phyloP scores from a whole-genome alignment of 2,113 vertebrate genomes.

The Neolamprologus toae region DNA sequence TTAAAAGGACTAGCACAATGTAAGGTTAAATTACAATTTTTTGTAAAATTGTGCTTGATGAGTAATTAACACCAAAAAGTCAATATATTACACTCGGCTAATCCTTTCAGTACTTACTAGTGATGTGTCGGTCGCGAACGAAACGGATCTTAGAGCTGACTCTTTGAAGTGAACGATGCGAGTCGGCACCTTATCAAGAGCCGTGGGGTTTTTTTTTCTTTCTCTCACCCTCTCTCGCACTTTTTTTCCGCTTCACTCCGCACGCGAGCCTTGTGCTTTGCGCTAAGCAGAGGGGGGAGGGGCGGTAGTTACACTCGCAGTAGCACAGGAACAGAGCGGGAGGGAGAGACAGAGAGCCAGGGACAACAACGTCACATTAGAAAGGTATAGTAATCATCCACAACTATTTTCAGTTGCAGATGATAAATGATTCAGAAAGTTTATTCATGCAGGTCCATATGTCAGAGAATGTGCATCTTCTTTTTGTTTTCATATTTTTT shows the following conservation, averaged over 20 bases:
- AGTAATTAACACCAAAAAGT: background rate
- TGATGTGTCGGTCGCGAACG: background rate
- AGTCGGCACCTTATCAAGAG: fast-evolving
- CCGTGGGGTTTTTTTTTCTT: fast-evolving
- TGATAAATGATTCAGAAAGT: too few relatives aligned
- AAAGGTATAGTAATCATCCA: too few relatives aligned
- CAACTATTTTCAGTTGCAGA: too few relatives aligned
- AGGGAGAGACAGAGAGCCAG: background rate
- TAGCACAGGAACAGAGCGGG: background rate
- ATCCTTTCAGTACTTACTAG: background rate
- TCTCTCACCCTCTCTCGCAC: background rate
- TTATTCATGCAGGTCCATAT: too few relatives aligned
- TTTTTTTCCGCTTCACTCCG: background rate
- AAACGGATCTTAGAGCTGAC: fast-evolving
- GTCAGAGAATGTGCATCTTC: fast-evolving
- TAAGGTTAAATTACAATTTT: background rate
- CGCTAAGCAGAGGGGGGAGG: background rate
- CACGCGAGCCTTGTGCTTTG: fast-evolving
- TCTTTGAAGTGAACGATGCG: fast-evolving
- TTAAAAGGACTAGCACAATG: background rate
- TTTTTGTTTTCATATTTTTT: too few relatives aligned
- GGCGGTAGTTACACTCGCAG: background rate
- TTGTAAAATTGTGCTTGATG: background rate
- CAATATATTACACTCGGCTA: background rate
- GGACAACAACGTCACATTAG: too few relatives aligned